These are phyloP conservation scores for Autographa pulchrina DNA, from an alignment of 2,888 invertebrate genomes.

Conservation along the genomic window DNA sequence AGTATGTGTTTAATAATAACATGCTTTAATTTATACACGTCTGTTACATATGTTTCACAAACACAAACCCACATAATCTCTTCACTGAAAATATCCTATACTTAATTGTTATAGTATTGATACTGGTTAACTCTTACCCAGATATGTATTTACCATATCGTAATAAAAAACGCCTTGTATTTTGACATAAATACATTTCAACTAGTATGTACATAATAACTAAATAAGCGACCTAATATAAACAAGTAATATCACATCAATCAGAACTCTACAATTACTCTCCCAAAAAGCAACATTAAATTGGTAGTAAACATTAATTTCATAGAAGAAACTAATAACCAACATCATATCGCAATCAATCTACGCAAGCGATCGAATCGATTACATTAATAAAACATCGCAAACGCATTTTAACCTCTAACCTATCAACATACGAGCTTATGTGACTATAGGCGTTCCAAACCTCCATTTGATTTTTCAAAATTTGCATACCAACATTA, in stretches of 20 bases:
- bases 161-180: no score
- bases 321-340: constrained; percentile 21
- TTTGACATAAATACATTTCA: not conserved
- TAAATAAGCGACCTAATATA: not conserved
- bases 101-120: no score
- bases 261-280: not conserved
- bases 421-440: constrained; percentile 46
- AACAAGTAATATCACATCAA: not conserved
- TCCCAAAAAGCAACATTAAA: not conserved
- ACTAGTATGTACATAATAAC: not conserved
- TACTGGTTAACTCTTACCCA: no score
- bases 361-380: constrained; percentile 28
- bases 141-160: no score
- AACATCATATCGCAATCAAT: constrained; percentile 16
- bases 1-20: constrained; percentile 28
- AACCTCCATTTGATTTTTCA: constrained; percentile 60
- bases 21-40: constrained; percentile 21
- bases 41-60: not conserved
- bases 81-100: no score
- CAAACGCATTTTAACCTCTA: constrained; percentile 41
- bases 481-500: constrained; percentile 60
- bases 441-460: constrained; percentile 54
- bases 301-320: constrained; percentile 11
- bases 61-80: no score
- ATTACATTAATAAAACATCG: constrained; percentile 43